These are phyloP conservation scores for Molothrus ater DNA, from an alignment of 2,797 vertebrate genomes.

Conservation along the genomic window DNA sequence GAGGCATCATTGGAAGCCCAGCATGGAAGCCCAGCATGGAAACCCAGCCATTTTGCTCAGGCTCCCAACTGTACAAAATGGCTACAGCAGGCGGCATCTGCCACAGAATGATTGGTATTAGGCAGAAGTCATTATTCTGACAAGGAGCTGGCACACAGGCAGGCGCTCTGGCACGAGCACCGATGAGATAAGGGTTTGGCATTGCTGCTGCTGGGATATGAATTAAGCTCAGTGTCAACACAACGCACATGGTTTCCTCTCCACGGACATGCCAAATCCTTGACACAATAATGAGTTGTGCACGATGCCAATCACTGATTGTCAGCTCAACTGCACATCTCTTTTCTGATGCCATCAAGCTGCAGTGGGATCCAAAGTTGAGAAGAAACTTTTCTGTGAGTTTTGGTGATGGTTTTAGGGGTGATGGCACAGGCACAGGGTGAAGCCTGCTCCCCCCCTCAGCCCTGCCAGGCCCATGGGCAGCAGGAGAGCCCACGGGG, in stretches of 20 bases:
- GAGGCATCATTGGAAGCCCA: background rate
- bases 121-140: slow-evolving; percentile 59
- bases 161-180: background rate
- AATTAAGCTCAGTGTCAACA: slow-evolving; percentile 51
- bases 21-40: background rate
- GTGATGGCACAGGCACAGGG: background rate
- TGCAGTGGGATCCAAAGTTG: background rate
- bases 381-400: background rate
- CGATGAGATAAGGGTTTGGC: slow-evolving; percentile 54
- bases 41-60: background rate
- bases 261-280: slow-evolving; percentile 48
- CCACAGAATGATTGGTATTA: slow-evolving; percentile 43
- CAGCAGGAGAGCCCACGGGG: background rate
- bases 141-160: slow-evolving; percentile 50
- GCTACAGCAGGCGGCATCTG: slow-evolving; percentile 51
- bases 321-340: slow-evolving; percentile 48
- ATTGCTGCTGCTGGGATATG: background rate
- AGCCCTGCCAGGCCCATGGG: background rate
- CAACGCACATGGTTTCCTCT: slow-evolving; percentile 48
- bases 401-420: background rate
- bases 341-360: slow-evolving; percentile 27
- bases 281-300: slow-evolving; percentile 52
- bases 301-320: slow-evolving; percentile 34
- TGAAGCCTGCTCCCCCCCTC: background rate
- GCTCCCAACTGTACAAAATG: slow-evolving; percentile 30